Evolutionary conservation across 2,888 invertebrate genomes (phyloP), one percentile per base, ranked within the genome.

Genomic region (Hylaea fasciaria): DNA sequence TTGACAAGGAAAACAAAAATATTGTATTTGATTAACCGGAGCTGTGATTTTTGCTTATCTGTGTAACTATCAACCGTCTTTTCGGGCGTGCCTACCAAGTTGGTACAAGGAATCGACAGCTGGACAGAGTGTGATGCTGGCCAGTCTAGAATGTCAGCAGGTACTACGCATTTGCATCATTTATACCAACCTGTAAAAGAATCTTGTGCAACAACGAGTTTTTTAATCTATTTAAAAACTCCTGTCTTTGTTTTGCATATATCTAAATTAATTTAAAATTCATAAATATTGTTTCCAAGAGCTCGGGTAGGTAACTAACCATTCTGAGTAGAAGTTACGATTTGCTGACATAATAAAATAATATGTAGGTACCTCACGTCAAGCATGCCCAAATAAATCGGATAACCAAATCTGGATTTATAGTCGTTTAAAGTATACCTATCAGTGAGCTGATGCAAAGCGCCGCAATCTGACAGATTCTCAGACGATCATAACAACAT

Each of bases 41-140:
- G 92, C 92, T 92, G 92, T 92, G 92, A 92, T 92, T 92, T 89
- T 91, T 90, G 87, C 86, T 88, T 89, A 62, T 83, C 82, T 87
- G 82, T 89, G 81, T 84, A 76, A 84, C 81, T 86, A 80, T 84
- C 68, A 72, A 71, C 72, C 70, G 77, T 77, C 75, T 64, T n/a
- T 70, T 57, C 68, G 53, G 49, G 54, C 56, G 50, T 46, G 56
- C 54, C 55, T 69, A 50, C 45, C 48, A 64, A n/a, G 59, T 56
- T 53, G 57, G 47, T 47, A 37, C 10, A 37, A 32, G 10, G 39
- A 16, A 28, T 22, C 46, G 11, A 35, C 44, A 40, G 46, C 17
- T 28, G 22, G 32, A 52, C 43, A 44, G 48, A 43, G 32, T 43
- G 17, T 22, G 13, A 43, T 4, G 32, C 53, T 49, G 17, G 14